Conservation (phyloP, 1,140 invertebrate genomes). For the Agrilus planipennis region DNA sequence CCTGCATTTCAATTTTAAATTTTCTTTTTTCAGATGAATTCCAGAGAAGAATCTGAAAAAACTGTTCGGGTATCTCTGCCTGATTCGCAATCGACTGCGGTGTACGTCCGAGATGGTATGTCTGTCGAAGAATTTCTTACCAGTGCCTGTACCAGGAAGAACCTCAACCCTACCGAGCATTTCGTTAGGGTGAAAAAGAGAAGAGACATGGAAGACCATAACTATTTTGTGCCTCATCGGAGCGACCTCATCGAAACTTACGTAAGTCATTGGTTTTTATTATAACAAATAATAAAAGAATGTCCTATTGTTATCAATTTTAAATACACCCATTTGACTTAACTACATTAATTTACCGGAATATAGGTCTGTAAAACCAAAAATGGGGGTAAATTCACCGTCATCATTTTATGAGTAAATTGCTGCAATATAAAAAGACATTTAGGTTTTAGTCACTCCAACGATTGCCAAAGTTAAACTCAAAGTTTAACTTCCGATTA, state of each 20-base stretch:
- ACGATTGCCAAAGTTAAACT: too few relatives aligned
- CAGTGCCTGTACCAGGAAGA: conserved; percentile 78
- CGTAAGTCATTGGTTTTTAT: conserved; percentile 69
- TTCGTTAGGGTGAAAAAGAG: conserved; percentile 91
- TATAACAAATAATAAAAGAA: too few relatives aligned
- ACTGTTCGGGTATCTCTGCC: conserved; percentile 80
- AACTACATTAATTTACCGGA: too few relatives aligned
- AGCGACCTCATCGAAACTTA: conserved; percentile 90
- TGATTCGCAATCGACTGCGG: conserved; percentile 64
- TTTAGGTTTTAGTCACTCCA: too few relatives aligned
- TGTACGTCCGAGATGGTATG: conserved; percentile 80
- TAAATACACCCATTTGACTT: too few relatives aligned
- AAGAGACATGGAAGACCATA: conserved; percentile 88
- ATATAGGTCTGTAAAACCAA: too few relatives aligned
- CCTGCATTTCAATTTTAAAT: too few relatives aligned
- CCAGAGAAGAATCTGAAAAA: conserved; percentile 73
- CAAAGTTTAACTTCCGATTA: too few relatives aligned
- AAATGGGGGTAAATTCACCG: too few relatives aligned
- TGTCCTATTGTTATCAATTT: too few relatives aligned
- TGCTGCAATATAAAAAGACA: too few relatives aligned
- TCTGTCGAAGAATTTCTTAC: conserved; percentile 91
- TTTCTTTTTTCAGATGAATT: conserved; percentile 48
- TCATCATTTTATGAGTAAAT: too few relatives aligned
- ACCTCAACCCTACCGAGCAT: conserved; percentile 85
- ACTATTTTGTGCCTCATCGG: conserved; percentile 88